phyloP scores from a whole-genome alignment of 2,888 invertebrate species.

The Lacanobia oleracea region DNA sequence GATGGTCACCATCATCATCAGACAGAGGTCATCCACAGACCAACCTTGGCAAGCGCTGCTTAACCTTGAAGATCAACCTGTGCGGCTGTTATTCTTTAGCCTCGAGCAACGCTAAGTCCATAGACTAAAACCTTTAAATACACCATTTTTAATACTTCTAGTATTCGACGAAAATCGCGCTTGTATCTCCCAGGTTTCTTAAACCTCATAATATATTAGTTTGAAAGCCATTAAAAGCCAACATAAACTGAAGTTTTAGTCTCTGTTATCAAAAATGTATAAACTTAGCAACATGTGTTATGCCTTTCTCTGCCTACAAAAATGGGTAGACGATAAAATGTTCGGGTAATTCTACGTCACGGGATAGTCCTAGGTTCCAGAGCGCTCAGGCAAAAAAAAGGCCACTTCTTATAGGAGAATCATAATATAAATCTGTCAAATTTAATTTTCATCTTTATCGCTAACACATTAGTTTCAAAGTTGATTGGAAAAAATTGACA shows the following conservation, averaged over 20 bases:
- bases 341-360: background rate
- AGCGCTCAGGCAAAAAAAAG: too few species aligned
- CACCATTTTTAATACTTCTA: background rate
- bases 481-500: too few species aligned
- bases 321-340: background rate
- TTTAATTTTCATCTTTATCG: too few species aligned
- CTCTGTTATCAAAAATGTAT: conserved; percentile 42
- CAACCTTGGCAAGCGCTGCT: too few species aligned
- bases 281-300: conserved; percentile 7
- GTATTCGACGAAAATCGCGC: background rate
- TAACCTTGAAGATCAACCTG: too few species aligned
- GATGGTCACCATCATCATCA: too few species aligned
- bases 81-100: too few species aligned
- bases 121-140: background rate
- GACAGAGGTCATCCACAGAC: too few species aligned
- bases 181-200: conserved; percentile 4
- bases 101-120: background rate
- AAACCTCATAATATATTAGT: conserved; percentile 30
- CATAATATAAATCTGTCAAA: too few species aligned
- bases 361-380: too few species aligned
- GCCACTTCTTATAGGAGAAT: too few species aligned
- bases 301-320: background rate
- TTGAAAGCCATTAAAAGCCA: conserved; percentile 36
- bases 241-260: conserved; percentile 14
- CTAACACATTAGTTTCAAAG: too few species aligned